Evolutionary conservation across 2,797 vertebrate species (phyloP), one percentile per base, ranked within the genome.

Genomic region (Takifugu ocellatus): DNA sequence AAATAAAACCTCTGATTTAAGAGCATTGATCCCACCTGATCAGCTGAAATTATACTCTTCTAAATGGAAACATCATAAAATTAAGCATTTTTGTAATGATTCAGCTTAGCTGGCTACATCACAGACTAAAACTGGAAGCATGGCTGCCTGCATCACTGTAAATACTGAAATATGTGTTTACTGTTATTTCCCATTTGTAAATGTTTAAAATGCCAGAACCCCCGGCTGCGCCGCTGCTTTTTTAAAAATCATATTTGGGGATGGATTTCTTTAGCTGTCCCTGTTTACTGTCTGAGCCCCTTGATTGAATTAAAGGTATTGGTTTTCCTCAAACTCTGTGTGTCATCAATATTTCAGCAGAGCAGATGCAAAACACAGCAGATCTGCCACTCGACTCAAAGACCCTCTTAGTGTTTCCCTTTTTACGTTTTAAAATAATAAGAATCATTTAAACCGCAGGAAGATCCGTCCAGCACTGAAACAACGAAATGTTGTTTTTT

Each of bases 281-380:
- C 51, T 83, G 78, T 83, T 76, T 76, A 68, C 72, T 72, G 61
- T 76, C 70, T 56, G 65, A 57, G 54, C 47, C 51, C 3, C 10
- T 48, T 71, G 70, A 81, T 85, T 29, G 11, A 51, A 79, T 85
- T 78, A 78, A 63, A 76, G 62, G 59, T 73, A 72, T 81, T 78
- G 74, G 69, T 76, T 74, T 63, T 54, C 61, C 62, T 78, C 68
- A 69, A 70, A 75, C 70, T 66, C 68, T 52, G 66, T 15, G 61
- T 76, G 78, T 73, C 81, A 79, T 81, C 81, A 78, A 65, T 85
- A 71, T 81, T 71, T 67, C 57, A 54, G 27, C 57, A n/a, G 68
- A 68, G 46, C 63, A 67, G 77, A 79, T 79, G 71, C 69, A 66
- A 65, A 84, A 63, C 54, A 49, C 61, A 64, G 70, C 75, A 56